These are phyloP conservation scores for Hycleus cichorii DNA, from an alignment of 1,140 invertebrate genomes.

Conservation along the genomic window DNA sequence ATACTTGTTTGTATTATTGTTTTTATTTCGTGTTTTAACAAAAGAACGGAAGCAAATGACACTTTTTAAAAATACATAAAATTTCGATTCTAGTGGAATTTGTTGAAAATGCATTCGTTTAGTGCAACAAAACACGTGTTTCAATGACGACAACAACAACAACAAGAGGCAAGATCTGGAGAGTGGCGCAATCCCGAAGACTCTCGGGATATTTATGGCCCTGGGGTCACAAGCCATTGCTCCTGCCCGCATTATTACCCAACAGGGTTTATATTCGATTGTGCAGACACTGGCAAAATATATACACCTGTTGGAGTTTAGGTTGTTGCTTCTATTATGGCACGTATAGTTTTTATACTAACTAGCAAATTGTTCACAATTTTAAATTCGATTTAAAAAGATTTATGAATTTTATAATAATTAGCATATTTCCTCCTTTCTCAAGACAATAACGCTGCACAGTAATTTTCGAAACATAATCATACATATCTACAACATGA, in stretches of 20 bases:
- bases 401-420: no score
- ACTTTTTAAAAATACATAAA: background rate
- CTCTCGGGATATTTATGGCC: slow-evolving; percentile 40
- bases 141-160: slow-evolving; percentile 1
- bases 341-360: background rate
- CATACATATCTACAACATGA: background rate
- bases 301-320: slow-evolving; percentile 40
- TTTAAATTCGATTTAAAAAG: no score
- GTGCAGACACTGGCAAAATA: slow-evolving; percentile 36
- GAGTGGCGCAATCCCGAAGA: slow-evolving; percentile 24
- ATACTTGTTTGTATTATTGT: no score
- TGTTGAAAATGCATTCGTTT: slow-evolving; percentile 1
- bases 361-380: slow-evolving; percentile 2
- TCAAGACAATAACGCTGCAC: no score
- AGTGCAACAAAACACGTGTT: slow-evolving; percentile 9
- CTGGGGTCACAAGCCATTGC: slow-evolving; percentile 41
- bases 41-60: slow-evolving; percentile 4
- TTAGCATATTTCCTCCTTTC: no score
- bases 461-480: background rate
- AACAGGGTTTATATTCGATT: slow-evolving; percentile 41
- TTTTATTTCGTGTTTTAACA: background rate
- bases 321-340: slow-evolving; percentile 21
- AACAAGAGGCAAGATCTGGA: no score
- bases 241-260: slow-evolving; percentile 41
- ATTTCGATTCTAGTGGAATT: background rate